Conservation (phyloP, 2,888 invertebrate species). For the Melolontha melolontha region DNA sequence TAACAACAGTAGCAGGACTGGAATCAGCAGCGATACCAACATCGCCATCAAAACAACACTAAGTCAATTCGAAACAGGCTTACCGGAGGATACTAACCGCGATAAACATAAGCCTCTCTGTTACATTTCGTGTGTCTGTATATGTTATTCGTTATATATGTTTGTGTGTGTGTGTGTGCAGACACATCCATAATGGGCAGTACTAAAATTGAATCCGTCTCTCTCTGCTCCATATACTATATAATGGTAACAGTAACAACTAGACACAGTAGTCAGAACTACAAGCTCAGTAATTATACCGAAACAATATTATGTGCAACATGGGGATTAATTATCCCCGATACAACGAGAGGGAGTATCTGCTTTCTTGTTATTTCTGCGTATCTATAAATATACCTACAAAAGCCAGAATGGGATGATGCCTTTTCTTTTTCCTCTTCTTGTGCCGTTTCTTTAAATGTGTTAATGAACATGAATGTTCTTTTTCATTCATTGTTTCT, state of each 20-base stretch:
- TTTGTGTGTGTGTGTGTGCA: background rate
- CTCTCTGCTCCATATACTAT: constrained; percentile 1
- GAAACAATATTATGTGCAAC: constrained; percentile 66
- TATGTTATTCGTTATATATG: background rate
- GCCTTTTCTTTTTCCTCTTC: background rate
- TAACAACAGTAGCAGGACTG: background rate
- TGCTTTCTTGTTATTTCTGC: constrained; percentile 48
- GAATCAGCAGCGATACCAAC: background rate
- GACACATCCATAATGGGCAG: constrained; percentile 53
- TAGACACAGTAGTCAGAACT: constrained; percentile 60
- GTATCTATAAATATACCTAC: constrained; percentile 41
- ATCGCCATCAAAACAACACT: constrained; percentile 22
- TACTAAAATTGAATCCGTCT: constrained; percentile 50
- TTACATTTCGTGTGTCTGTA: background rate
- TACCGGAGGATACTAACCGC: constrained; percentile 48
- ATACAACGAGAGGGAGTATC: constrained; percentile 61
- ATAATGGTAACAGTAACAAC: constrained; percentile 53
- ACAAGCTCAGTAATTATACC: constrained; percentile 65
- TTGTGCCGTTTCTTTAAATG: background rate
- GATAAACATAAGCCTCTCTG: constrained; percentile 49
- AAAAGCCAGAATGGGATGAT: too few species aligned
- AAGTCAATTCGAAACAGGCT: constrained; percentile 49
- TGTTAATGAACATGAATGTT: constrained; percentile 7
- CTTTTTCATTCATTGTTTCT: too few species aligned
- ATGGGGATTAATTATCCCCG: constrained; percentile 65